Conservation (phyloP, 2,797 vertebrate genomes). For the Heterohyrax brucei region DNA sequence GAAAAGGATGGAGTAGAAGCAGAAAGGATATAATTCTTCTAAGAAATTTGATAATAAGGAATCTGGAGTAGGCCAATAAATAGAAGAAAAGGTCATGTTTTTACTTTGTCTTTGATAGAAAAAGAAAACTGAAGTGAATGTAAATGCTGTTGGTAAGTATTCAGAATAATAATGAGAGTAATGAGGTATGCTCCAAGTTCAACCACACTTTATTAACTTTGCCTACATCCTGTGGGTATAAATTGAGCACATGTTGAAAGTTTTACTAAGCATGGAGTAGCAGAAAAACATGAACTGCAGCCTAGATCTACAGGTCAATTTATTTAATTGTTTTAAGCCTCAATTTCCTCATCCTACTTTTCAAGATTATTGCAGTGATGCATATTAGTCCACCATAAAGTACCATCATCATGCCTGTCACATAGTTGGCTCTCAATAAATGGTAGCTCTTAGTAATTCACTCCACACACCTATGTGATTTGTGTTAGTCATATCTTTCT, state of each 20-base stretch:
- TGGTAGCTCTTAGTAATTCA: not conserved
- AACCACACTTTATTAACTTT: not conserved
- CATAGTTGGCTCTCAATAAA: not conserved
- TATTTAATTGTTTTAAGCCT: not conserved
- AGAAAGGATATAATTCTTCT: not conserved
- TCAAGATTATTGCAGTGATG: slow-evolving; percentile 4
- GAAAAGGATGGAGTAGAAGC: not conserved
- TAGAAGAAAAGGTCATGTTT: not conserved
- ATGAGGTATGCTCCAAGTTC: not conserved
- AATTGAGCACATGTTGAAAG: slow-evolving; percentile 17
- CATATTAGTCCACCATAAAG: not conserved
- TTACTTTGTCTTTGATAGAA: slow-evolving; percentile 4
- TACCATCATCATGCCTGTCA: not conserved
- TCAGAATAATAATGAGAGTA: not conserved
- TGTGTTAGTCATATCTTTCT: slow-evolving; percentile 51
- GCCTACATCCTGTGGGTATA: not conserved
- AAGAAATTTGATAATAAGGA: not conserved
- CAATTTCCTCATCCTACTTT: slow-evolving; percentile 2
- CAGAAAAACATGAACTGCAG: not conserved
- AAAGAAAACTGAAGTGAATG: not conserved
- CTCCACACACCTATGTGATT: not conserved
- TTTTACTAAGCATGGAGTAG: not conserved
- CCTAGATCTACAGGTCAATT: not conserved
- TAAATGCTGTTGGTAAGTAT: not conserved
- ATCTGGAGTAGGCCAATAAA: not conserved